phyloP scores from a whole-genome alignment of 2,888 invertebrate genomes.

The Synergus gifuensis region DNA sequence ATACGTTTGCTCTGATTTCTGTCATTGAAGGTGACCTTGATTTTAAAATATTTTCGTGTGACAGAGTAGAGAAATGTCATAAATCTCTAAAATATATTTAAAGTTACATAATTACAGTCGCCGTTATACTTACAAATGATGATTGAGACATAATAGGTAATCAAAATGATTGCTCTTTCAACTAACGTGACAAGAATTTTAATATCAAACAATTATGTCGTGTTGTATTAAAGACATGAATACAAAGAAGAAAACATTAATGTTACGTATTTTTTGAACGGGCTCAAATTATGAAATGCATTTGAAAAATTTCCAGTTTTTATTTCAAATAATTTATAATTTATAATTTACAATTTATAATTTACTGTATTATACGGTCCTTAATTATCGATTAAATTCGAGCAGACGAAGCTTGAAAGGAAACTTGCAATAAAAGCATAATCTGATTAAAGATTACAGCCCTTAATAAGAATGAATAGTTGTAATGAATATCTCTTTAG shows the following conservation, averaged over 20 bases:
- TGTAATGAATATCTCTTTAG: too few relatives aligned
- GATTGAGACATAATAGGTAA: slow-evolving; percentile 21
- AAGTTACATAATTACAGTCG: neutral
- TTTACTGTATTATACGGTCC: too few relatives aligned
- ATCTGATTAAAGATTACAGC: too few relatives aligned
- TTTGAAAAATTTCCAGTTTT: too few relatives aligned
- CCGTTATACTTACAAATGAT: neutral
- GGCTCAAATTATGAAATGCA: too few relatives aligned
- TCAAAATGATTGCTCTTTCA: slow-evolving; percentile 16
- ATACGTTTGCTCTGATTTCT: neutral
- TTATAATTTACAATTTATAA: too few relatives aligned
- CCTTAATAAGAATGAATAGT: too few relatives aligned
- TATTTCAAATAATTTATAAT: too few relatives aligned
- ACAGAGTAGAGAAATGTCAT: neutral
- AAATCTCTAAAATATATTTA: neutral
- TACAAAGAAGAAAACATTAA: neutral
- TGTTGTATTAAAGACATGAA: neutral
- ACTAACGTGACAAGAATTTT: neutral
- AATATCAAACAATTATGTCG: neutral
- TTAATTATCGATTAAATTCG: too few relatives aligned
- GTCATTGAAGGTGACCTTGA: neutral
- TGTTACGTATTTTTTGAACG: neutral
- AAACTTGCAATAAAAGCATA: too few relatives aligned
- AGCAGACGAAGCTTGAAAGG: too few relatives aligned
- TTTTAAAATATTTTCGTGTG: neutral